Conservation (phyloP, 1,140 invertebrate species). For the Nylanderia fulva region DNA sequence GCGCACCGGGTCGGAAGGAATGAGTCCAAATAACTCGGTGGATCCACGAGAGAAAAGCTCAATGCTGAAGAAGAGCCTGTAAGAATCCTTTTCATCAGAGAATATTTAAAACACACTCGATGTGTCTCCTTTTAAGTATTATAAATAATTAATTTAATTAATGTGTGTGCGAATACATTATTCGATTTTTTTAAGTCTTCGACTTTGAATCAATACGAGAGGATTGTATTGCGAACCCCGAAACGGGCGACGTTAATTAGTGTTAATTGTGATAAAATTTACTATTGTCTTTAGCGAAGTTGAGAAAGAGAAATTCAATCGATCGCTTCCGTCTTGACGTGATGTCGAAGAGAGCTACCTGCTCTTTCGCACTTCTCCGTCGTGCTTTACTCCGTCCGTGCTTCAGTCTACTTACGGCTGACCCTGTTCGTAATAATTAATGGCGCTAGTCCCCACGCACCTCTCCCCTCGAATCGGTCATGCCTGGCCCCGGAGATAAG, state of each 20-base stretch:
- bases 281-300: background rate
- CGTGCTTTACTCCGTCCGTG: conserved; percentile 49
- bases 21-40: conserved; percentile 21
- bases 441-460: conserved; percentile 54
- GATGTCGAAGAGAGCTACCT: background rate
- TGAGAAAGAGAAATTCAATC: background rate
- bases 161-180: background rate
- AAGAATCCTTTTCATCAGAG: conserved; percentile 18
- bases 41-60: conserved; percentile 1
- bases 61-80: conserved; percentile 32
- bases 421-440: conserved; percentile 75
- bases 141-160: background rate
- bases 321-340: conserved; percentile 13
- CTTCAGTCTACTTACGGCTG: conserved; percentile 75
- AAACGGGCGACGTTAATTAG: background rate
- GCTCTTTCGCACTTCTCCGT: background rate
- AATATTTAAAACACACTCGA: background rate
- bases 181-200: background rate
- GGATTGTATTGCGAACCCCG: background rate
- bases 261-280: conserved; percentile 11
- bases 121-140: background rate
- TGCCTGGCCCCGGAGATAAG: conserved; percentile 52
- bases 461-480: conserved; percentile 39
- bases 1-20: conserved; percentile 26
- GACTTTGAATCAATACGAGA: background rate